Percentiles rank a stretch among this genome's conserved stretches.
These are phyloP conservation scores for Fukomys damarensis DNA, from an alignment of 2,113 vertebrate species.

Conservation along the genomic window DNA sequence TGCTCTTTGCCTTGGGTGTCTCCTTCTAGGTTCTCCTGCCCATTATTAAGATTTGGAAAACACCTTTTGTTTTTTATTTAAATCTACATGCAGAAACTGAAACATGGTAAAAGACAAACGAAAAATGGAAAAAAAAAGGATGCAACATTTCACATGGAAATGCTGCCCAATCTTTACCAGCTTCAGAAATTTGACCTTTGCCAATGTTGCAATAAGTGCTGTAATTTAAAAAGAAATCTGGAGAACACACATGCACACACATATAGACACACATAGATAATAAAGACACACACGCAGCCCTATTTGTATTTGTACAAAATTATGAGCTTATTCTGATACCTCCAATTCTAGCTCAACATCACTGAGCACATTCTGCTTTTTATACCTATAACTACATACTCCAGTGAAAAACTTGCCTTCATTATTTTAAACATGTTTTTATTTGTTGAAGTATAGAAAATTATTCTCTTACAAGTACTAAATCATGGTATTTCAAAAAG, in stretches of 20 bases:
- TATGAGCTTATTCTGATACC: neutral
- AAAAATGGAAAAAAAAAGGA: too few species aligned
- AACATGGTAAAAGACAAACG: too few species aligned
- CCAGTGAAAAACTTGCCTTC: neutral
- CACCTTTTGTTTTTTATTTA: too few species aligned
- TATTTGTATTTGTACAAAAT: neutral
- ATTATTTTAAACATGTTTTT: slow-evolving; percentile 26
- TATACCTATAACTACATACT: neutral
- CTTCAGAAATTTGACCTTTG: too few species aligned
- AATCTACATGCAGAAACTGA: too few species aligned
- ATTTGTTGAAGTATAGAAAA: slow-evolving; percentile 47
- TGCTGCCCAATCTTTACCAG: too few species aligned
- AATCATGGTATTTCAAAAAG: neutral
- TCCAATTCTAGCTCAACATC: neutral
- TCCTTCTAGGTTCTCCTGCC: neutral
- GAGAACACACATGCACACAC: neutral
- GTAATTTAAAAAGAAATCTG: too few species aligned
- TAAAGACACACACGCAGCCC: too few species aligned
- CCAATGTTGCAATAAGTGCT: too few species aligned
- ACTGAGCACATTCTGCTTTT: neutral
- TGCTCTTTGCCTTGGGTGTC: neutral
- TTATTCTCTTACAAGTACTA: slow-evolving; percentile 3
- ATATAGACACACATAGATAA: too few species aligned
- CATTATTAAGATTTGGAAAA: neutral
- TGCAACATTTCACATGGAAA: too few species aligned